phyloP scores from a whole-genome alignment of 2,888 invertebrate species.

The Chorisops tibialis region DNA sequence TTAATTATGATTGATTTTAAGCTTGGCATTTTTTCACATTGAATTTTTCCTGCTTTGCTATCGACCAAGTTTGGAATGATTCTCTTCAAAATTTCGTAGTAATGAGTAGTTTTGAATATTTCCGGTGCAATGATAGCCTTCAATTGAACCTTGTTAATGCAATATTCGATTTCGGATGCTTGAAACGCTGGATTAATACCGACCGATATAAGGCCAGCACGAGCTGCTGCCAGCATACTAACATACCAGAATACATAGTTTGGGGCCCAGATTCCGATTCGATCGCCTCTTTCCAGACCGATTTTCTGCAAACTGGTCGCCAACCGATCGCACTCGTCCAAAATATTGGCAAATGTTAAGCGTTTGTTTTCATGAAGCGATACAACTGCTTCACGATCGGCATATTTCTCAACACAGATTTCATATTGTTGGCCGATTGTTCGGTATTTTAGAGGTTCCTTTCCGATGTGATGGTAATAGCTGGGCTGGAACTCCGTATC shows the following conservation, averaged over 20 bases:
- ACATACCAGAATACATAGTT: constrained; percentile 76
- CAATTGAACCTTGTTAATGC: constrained; percentile 66
- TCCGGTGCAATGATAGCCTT: constrained; percentile 66
- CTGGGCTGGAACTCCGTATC: no score
- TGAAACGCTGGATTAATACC: constrained; percentile 75
- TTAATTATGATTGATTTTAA: constrained; percentile 60
- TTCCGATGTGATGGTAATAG: constrained; percentile 55
- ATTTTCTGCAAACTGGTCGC: constrained; percentile 69
- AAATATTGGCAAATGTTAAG: constrained; percentile 55
- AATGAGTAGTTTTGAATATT: constrained; percentile 62
- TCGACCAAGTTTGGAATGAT: constrained; percentile 59
- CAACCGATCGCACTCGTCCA: constrained; percentile 59
- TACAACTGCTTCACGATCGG: constrained; percentile 58
- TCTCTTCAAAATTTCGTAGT: constrained; percentile 61
- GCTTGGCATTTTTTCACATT: constrained; percentile 52
- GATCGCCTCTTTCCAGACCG: constrained; percentile 68
- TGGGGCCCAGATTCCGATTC: constrained; percentile 76
- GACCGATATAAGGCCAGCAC: constrained; percentile 70
- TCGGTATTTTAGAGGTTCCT: constrained; percentile 53
- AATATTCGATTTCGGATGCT: constrained; percentile 66
- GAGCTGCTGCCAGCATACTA: constrained; percentile 65
- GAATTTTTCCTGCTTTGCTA: constrained; percentile 52
- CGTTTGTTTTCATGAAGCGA: constrained; percentile 56
- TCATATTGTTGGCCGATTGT: constrained; percentile 61
- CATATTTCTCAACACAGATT: constrained; percentile 54